These are phyloP conservation scores for Hetaerina titia DNA, from an alignment of 2,888 invertebrate genomes.

Conservation along the genomic window DNA sequence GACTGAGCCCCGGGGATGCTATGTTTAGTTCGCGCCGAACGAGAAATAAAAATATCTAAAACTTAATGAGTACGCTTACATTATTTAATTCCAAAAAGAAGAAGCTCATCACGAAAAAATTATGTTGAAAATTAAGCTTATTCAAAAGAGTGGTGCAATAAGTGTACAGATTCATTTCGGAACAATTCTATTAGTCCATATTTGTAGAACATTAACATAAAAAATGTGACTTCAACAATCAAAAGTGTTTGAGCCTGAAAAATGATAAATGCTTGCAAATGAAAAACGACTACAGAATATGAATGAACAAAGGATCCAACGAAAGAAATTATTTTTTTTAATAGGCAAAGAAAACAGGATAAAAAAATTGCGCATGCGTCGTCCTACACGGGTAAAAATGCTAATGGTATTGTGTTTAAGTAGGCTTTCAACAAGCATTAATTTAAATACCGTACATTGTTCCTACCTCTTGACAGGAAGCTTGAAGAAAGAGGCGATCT, in stretches of 20 bases:
- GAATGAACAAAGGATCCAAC: conserved; percentile 47
- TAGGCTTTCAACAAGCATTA: conserved; percentile 52
- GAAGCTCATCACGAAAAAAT: background rate
- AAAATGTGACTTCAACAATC: background rate
- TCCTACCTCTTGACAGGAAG: conserved; percentile 89
- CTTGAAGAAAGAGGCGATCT: conserved; percentile 82
- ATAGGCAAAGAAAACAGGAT: conserved; percentile 60
- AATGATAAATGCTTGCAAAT: background rate
- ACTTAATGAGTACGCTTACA: conserved; percentile 41
- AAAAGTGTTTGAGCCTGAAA: background rate
- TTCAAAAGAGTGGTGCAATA: background rate
- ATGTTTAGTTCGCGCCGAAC: conserved; percentile 55
- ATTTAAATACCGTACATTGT: conserved; percentile 78
- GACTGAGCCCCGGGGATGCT: conserved; percentile 65
- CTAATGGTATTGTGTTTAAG: conserved; percentile 54
- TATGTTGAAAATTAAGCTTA: background rate
- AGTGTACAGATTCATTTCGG: background rate
- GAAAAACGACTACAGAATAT: conserved; percentile 11
- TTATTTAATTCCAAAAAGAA: conserved; percentile 27
- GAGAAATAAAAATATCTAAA: conserved; percentile 39
- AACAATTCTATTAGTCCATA: background rate
- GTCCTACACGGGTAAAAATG: conserved; percentile 61
- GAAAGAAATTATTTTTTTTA: conserved; percentile 54
- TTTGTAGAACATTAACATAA: background rate
- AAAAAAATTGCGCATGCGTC: conserved; percentile 60